Evolutionary conservation across 1,140 invertebrate genomes (phyloP), one percentile per base, ranked within the genome.

Genomic region (Drosophila obscura): DNA sequence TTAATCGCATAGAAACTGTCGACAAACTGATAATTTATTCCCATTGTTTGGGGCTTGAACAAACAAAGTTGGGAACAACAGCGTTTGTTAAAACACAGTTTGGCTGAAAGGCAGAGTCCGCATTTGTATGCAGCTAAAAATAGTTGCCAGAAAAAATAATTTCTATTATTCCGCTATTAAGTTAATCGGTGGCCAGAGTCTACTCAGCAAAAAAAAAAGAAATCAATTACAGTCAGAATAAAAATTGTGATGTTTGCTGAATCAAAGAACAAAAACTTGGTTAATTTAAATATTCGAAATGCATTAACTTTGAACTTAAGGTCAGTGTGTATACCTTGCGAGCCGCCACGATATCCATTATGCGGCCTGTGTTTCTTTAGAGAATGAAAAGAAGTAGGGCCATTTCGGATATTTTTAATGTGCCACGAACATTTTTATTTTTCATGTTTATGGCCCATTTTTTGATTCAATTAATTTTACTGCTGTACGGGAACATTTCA

Each of bases 401-500:
- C 57, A 73, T 73, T 62, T 73, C 68, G 50, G 44, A 73, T 48
- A 66, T 63, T 85, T 81, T 80, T 74, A 85, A 74, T 85, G 82
- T 60, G 61, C 71, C 60, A 72, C 65, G 50, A 72, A 66, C 61
- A 55, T 77, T 79, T 76, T 76, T 61, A 71, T 58, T 62, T 72
- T 64, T 76, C 69, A 46, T 66, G 78, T 77, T 82, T 69, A 83
- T 83, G 68, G 57, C 22, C 60, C 69, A 64, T 55, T 87, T 77
- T 81, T 75, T 87, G 28, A 87, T 85, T 87, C 82, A 85, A 85
- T 85, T 87, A 78, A 81, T 78, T 85, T 84, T 61, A 77, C 85
- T 49, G 81, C 67, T 39, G 46, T 61, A 63, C 68, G 66, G 50
- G 50, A 84, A 77, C 56, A 81, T 85, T 81, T 85, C 73, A 77